Evolutionary conservation across 2,113 vertebrate genomes (phyloP).

Genomic region (Pteropus alecto): DNA sequence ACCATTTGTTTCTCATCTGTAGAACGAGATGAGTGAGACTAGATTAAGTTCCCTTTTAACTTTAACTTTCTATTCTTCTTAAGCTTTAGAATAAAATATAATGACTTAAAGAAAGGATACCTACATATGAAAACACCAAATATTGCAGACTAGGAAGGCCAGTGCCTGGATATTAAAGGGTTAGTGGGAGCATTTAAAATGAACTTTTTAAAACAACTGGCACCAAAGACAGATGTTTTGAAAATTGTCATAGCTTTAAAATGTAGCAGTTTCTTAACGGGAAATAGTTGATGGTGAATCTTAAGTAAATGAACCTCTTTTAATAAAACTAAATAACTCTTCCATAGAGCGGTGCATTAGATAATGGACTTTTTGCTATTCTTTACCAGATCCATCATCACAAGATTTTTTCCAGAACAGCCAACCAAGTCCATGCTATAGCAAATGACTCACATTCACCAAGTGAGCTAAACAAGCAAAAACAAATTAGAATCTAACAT

Average conservation of each 20-base stretch:
- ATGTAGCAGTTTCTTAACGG: not conserved
- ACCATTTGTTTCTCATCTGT: not conserved
- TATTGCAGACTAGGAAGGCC: not conserved
- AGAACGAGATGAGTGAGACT: not conserved
- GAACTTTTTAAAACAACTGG: not conserved
- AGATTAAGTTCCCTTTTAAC: not conserved
- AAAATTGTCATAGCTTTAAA: not conserved
- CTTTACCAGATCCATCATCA: constrained; percentile 16
- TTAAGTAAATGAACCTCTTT: not conserved
- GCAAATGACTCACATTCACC: not conserved
- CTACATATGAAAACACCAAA: not conserved
- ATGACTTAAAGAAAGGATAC: not conserved
- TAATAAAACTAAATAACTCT: constrained; percentile 15
- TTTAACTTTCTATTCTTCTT: not conserved
- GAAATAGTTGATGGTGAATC: not conserved
- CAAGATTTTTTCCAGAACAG: not conserved
- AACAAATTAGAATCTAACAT: constrained; percentile 17
- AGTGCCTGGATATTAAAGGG: not conserved
- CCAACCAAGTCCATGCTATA: not conserved
- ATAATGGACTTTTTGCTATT: not conserved
- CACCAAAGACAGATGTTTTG: not conserved
- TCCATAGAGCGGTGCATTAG: not conserved
- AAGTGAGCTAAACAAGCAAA: constrained; percentile 16
- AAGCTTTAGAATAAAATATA: not conserved
- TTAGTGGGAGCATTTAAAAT: not conserved